These are phyloP conservation scores for Papilio gigon DNA, from an alignment of 2,888 invertebrate species.

Conservation along the genomic window DNA sequence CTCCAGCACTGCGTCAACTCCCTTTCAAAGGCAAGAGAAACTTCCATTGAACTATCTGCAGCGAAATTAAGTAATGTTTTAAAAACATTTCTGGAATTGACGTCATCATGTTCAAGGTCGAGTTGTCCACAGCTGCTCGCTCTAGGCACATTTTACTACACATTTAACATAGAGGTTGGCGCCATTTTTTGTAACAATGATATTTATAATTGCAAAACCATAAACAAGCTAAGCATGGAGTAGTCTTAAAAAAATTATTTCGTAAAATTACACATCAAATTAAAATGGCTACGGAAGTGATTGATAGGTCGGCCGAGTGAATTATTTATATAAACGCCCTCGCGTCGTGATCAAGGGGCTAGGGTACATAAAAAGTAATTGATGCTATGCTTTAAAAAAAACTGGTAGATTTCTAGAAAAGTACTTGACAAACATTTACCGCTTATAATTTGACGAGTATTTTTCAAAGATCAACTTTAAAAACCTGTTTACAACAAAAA, in stretches of 20 bases:
- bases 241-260: constrained; percentile 22
- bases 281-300: constrained; percentile 4
- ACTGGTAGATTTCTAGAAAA: not conserved
- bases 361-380: constrained; percentile 2
- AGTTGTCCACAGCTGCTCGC: constrained; percentile 5
- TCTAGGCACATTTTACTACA: constrained; percentile 22
- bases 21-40: not conserved
- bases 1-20: constrained; percentile 24
- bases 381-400: not conserved
- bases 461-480: not conserved
- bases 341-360: not conserved
- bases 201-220: constrained; percentile 5
- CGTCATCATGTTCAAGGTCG: not conserved
- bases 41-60: not conserved
- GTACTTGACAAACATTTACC: not conserved
- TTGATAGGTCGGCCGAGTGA: not conserved
- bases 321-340: not conserved
- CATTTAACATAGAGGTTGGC: constrained; percentile 1
- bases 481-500: not conserved
- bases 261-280: constrained; percentile 10
- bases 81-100: constrained; percentile 12
- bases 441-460: not conserved
- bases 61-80: not conserved
- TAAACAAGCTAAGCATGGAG: constrained; percentile 3
- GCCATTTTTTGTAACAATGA: constrained; percentile 3